Evolutionary conservation across 2,888 invertebrate species (phyloP).

Genomic region (Drosophila conformis): DNA sequence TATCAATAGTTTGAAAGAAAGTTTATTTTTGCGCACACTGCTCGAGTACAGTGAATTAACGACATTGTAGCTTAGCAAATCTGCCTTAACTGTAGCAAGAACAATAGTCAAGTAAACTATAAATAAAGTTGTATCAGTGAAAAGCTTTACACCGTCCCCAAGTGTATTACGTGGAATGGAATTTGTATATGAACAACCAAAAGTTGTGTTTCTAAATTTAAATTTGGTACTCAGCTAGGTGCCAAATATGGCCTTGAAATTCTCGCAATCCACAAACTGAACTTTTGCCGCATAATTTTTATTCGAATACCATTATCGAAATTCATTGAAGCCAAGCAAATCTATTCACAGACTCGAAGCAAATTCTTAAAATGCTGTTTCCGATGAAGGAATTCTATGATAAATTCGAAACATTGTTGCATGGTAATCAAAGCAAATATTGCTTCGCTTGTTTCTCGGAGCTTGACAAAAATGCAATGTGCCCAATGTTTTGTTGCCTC

Average conservation of each 20-base stretch:
- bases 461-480: conserved; percentile 36
- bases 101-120: not conserved
- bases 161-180: not conserved
- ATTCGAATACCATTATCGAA: conserved; percentile 13
- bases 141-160: not conserved
- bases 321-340: conserved; percentile 8
- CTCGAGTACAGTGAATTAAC: conserved; percentile 13
- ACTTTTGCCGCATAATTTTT: not conserved
- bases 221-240: not conserved
- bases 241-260: not conserved
- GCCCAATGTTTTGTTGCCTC: conserved; percentile 39
- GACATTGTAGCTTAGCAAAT: conserved; percentile 1
- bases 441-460: conserved; percentile 24
- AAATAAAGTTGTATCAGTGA: not conserved
- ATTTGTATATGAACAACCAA: not conserved
- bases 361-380: conserved; percentile 2
- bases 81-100: not conserved
- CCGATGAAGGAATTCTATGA: conserved; percentile 7
- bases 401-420: conserved; percentile 37
- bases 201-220: not conserved
- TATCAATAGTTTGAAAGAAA: conserved; percentile 53
- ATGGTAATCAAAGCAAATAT: conserved; percentile 40
- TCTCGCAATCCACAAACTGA: not conserved
- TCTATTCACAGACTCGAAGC: not conserved
- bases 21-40: conserved; percentile 4